A percentile compares a stretch with the other conserved stretches of the same genome.
Evolutionary conservation across 2,797 vertebrate genomes (phyloP).

Genomic region (Petrocephalus sullivani): DNA sequence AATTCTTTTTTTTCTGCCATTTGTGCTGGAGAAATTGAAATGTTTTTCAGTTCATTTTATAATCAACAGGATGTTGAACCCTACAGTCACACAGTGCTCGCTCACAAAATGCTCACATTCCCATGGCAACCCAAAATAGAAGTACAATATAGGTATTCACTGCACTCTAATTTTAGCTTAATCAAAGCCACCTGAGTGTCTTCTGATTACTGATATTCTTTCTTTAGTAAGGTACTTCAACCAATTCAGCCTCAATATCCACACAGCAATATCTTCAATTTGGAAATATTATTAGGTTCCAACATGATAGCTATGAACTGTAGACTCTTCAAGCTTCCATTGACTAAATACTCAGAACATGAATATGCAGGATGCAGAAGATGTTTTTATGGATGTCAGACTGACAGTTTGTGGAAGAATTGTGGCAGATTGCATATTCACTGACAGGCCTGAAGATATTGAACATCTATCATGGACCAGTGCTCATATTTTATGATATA

Average conservation of each 20-base stretch:
- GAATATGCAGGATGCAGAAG: slow-evolving; percentile 11
- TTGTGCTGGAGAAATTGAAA: slow-evolving; percentile 56
- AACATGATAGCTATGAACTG: slow-evolving; percentile 13
- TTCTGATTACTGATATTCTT: slow-evolving; percentile 17
- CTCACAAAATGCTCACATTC: slow-evolving; percentile 81
- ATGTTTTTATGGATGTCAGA: slow-evolving; percentile 13
- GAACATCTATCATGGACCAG: not conserved
- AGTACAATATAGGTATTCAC: slow-evolving; percentile 75
- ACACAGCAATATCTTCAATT: slow-evolving; percentile 15
- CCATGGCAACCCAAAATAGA: slow-evolving; percentile 93
- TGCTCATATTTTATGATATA: not conserved
- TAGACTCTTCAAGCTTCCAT: not conserved
- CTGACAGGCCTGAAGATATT: slow-evolving; percentile 7
- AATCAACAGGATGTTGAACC: slow-evolving; percentile 93
- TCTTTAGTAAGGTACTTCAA: slow-evolving; percentile 16
- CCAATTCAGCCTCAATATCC: not conserved
- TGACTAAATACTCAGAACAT: slow-evolving; percentile 4
- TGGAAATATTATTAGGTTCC: slow-evolving; percentile 18
- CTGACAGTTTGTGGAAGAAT: slow-evolving; percentile 1
- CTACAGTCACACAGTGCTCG: slow-evolving; percentile 77
- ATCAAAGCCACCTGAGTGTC: slow-evolving; percentile 23
- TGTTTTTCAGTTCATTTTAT: slow-evolving; percentile 66
- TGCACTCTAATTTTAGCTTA: slow-evolving; percentile 16
- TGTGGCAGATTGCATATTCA: slow-evolving; percentile 20
- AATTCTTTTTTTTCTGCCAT: slow-evolving; percentile 44